These are phyloP conservation scores for Lordiphosa andalusiaca DNA, from an alignment of 2,888 invertebrate genomes.

Conservation along the genomic window DNA sequence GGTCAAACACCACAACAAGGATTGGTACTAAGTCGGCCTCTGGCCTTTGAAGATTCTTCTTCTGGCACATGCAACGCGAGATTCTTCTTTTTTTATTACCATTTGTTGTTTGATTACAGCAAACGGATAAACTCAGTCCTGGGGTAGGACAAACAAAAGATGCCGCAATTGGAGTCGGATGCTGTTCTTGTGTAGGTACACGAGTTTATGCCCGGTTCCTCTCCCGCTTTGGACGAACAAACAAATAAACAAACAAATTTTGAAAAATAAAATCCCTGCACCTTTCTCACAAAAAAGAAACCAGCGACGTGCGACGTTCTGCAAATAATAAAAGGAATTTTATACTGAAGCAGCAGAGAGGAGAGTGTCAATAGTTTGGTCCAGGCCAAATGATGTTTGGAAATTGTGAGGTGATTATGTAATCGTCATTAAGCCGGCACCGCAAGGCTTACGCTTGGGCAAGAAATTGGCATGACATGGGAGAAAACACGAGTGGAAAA, in stretches of 20 bases:
- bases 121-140: slow-evolving; percentile 57
- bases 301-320: slow-evolving; percentile 59
- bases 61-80: slow-evolving; percentile 45
- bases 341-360: slow-evolving; percentile 19
- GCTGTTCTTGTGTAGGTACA: slow-evolving; percentile 27
- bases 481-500: slow-evolving; percentile 28
- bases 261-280: slow-evolving; percentile 41
- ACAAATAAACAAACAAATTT: slow-evolving; percentile 42
- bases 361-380: slow-evolving; percentile 19
- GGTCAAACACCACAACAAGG: slow-evolving; percentile 31
- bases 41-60: slow-evolving; percentile 54
- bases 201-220: background rate
- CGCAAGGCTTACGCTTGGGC: slow-evolving; percentile 56
- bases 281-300: slow-evolving; percentile 47
- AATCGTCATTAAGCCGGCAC: slow-evolving; percentile 58
- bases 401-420: slow-evolving; percentile 44
- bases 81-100: slow-evolving; percentile 58
- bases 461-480: slow-evolving; percentile 59
- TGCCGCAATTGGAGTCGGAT: slow-evolving; percentile 27
- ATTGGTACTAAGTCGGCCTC: slow-evolving; percentile 42
- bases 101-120: slow-evolving; percentile 69
- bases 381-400: slow-evolving; percentile 4
- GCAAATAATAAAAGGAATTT: slow-evolving; percentile 48
- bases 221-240: slow-evolving; percentile 49
- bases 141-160: slow-evolving; percentile 53